Percentiles rank a stretch among this genome's conserved stretches.
Conservation (phyloP, 2,888 invertebrate species). For the Vannuccia rotundouncinata region DNA sequence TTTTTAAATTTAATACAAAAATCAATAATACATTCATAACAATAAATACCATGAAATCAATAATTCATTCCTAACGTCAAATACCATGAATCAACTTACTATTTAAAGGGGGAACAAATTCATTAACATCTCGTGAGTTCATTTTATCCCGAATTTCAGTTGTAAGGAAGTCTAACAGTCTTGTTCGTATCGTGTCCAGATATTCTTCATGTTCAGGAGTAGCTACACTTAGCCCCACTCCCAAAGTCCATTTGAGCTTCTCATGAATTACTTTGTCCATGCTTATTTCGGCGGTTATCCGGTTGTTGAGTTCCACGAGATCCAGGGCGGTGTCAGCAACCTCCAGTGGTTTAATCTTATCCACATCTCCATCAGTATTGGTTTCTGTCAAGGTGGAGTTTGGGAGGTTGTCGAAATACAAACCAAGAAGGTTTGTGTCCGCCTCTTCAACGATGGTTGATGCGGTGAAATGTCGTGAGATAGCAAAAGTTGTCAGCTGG, state of each 20-base stretch:
- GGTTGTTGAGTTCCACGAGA: not conserved
- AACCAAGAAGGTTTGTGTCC: not conserved
- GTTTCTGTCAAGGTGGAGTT: not conserved
- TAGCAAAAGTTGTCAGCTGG: not conserved
- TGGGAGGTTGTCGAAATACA: not conserved
- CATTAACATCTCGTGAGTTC: not conserved
- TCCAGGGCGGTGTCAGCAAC: not conserved
- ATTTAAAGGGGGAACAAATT: not conserved
- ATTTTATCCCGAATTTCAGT: not conserved
- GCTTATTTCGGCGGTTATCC: not conserved
- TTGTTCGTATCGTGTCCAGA: not conserved
- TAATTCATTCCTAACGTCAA: too few relatives aligned
- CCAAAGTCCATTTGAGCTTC: not conserved
- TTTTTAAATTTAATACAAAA: too few relatives aligned
- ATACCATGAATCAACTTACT: not conserved
- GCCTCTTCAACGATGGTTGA: not conserved
- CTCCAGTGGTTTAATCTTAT: not conserved
- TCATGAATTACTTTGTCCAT: not conserved
- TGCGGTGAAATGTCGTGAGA: not conserved
- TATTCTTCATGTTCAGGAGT: not conserved
- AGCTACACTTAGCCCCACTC: not conserved
- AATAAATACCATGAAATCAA: too few relatives aligned
- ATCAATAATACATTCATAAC: too few relatives aligned
- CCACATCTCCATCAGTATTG: not conserved
- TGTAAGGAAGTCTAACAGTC: not conserved